Evolutionary conservation across 2,797 vertebrate genomes (phyloP).

Genomic region (Neosilurus mollespiculum): DNA sequence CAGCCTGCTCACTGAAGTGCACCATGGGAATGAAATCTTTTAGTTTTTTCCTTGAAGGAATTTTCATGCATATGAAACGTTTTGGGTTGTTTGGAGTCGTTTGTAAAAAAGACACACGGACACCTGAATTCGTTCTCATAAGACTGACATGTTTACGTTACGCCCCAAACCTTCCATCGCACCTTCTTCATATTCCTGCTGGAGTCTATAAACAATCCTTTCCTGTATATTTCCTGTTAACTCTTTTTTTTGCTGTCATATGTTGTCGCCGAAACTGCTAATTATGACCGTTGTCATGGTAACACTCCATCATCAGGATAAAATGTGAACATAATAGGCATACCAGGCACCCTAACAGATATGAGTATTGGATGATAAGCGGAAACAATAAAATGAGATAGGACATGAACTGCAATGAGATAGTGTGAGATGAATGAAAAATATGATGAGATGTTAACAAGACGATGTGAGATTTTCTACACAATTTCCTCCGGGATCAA

Average conservation of each 20-base stretch:
- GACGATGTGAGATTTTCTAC: neutral
- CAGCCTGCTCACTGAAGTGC: constrained; percentile 18
- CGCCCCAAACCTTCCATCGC: neutral
- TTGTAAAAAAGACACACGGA: neutral
- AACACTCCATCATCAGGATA: neutral
- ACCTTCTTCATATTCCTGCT: no score
- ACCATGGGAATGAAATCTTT: neutral
- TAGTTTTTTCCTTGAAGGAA: neutral
- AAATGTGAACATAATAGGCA: neutral
- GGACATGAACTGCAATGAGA: neutral
- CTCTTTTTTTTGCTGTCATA: no score
- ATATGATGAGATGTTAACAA: neutral
- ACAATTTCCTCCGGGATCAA: no score
- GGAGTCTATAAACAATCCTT: neutral
- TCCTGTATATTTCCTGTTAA: neutral
- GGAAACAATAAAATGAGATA: neutral
- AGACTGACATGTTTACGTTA: neutral
- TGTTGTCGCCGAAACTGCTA: neutral
- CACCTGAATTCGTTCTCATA: neutral
- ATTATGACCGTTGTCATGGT: neutral
- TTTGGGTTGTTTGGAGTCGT: neutral
- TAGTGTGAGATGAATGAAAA: neutral
- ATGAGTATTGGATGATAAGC: neutral
- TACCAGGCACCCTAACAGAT: neutral
- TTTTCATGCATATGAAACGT: neutral